Conservation (phyloP, 2,113 vertebrate genomes). For the Corythaixoides concolor region DNA sequence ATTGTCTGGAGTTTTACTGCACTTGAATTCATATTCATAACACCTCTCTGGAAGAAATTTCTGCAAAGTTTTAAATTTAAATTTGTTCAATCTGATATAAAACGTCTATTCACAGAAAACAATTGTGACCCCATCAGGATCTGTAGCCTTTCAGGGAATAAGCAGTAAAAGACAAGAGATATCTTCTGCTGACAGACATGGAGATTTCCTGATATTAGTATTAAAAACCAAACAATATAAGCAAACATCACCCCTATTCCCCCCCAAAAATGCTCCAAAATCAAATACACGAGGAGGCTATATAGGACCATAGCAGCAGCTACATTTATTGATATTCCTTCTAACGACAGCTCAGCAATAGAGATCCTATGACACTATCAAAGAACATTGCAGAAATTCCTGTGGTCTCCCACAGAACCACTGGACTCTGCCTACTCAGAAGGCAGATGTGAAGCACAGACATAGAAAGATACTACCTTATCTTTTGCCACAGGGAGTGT, state of each 20-base stretch:
- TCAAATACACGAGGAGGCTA: neutral
- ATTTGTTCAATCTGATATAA: neutral
- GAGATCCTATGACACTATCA: neutral
- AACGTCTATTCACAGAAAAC: neutral
- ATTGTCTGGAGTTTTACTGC: too few species aligned
- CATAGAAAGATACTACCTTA: slow-evolving; percentile 76
- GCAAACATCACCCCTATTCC: neutral
- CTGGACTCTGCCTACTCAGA: neutral
- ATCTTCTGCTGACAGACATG: neutral
- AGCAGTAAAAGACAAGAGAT: neutral
- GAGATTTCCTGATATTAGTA: neutral
- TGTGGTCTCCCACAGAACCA: neutral
- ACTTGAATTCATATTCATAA: neutral
- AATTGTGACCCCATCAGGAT: neutral
- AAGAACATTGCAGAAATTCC: neutral
- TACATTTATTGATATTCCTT: neutral
- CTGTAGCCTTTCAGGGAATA: neutral
- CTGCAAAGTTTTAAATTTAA: neutral
- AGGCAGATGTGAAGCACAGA: neutral
- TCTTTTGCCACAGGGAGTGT: slow-evolving; percentile 76
- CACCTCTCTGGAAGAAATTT: neutral
- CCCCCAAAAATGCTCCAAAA: neutral
- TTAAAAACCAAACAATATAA: neutral
- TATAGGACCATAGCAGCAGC: neutral
- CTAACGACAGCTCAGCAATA: neutral